Percentiles rank a stretch among this genome's conserved stretches.
phyloP scores from a whole-genome alignment of 2,113 vertebrate genomes.

The Actenoides hombroni region DNA sequence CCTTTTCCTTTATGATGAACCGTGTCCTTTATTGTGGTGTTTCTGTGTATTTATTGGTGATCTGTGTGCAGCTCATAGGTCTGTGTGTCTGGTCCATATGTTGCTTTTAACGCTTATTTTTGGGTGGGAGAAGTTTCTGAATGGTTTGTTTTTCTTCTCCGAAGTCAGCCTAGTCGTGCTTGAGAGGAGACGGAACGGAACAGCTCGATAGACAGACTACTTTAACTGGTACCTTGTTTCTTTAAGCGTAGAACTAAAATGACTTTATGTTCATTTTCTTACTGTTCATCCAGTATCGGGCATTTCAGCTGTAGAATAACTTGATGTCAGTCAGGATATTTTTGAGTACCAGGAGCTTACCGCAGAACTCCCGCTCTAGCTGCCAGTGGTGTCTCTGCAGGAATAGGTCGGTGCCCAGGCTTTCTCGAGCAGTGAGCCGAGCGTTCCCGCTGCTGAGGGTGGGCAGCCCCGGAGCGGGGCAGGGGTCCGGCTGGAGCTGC shows the following conservation, averaged over 20 bases:
- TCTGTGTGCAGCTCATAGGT: slow-evolving; percentile 56
- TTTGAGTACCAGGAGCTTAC: background rate
- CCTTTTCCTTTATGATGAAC: slow-evolving; percentile 61
- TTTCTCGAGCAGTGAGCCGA: background rate
- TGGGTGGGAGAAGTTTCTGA: background rate
- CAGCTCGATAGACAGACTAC: background rate
- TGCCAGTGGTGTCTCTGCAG: background rate
- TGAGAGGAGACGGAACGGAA: background rate
- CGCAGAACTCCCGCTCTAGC: background rate
- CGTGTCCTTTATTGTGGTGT: slow-evolving; percentile 55
- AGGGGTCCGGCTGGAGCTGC: background rate
- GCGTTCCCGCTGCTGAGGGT: background rate
- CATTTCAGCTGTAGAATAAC: slow-evolving; percentile 49
- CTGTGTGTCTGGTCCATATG: slow-evolving; percentile 40
- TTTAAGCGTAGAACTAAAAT: background rate
- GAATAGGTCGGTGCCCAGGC: background rate
- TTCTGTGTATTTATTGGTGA: slow-evolving; percentile 67
- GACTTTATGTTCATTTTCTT: slow-evolving; percentile 41
- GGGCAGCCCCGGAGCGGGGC: background rate
- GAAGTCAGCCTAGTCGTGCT: slow-evolving; percentile 25
- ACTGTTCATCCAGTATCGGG: slow-evolving; percentile 36
- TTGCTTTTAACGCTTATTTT: slow-evolving; percentile 42
- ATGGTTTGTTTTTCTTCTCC: slow-evolving; percentile 8
- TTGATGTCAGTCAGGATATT: background rate
- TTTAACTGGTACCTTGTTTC: slow-evolving; percentile 41